Percentiles rank a stretch among this genome's conserved stretches.
Evolutionary conservation across 1,140 invertebrate species (phyloP).

Genomic region (Whitmania pigra): DNA sequence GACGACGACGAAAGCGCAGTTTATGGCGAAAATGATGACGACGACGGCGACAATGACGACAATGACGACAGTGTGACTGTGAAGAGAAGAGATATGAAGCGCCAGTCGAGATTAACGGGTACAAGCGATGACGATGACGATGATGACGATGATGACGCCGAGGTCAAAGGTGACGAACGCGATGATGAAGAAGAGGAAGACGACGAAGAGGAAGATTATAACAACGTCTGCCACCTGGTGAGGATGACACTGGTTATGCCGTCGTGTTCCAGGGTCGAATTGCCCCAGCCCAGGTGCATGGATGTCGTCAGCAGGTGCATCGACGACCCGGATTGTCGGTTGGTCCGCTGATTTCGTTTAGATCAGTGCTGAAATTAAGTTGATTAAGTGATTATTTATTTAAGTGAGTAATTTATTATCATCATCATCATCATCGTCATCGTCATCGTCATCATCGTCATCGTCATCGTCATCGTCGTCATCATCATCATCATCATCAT

Average conservation of each 20-base stretch:
- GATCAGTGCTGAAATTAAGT: not conserved
- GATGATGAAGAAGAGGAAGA: not conserved
- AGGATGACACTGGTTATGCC: slow-evolving; percentile 9
- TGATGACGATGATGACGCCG: not conserved
- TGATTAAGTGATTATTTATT: not conserved
- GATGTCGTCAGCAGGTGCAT: slow-evolving; percentile 15
- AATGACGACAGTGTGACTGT: not conserved
- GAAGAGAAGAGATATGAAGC: not conserved
- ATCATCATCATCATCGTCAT: too few relatives aligned
- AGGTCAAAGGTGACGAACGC: not conserved
- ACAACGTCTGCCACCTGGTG: slow-evolving; percentile 10
- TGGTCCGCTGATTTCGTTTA: not conserved
- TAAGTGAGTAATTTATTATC: too few relatives aligned
- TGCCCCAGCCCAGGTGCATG: slow-evolving; percentile 22
- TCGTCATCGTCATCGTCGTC: not conserved
- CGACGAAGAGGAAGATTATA: slow-evolving; percentile 11
- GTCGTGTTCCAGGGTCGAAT: slow-evolving; percentile 21
- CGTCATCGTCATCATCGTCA: too few relatives aligned
- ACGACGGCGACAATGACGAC: not conserved
- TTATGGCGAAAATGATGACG: not conserved
- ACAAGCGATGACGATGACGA: not conserved
- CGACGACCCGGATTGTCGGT: slow-evolving; percentile 22
- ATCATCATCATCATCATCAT: not conserved
- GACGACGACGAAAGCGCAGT: not conserved
- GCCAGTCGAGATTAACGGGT: not conserved